A percentile compares a stretch with the other conserved stretches of the same genome.
These are phyloP conservation scores for Phyllotreta cruciferae DNA, from an alignment of 2,888 invertebrate genomes.

Conservation along the genomic window DNA sequence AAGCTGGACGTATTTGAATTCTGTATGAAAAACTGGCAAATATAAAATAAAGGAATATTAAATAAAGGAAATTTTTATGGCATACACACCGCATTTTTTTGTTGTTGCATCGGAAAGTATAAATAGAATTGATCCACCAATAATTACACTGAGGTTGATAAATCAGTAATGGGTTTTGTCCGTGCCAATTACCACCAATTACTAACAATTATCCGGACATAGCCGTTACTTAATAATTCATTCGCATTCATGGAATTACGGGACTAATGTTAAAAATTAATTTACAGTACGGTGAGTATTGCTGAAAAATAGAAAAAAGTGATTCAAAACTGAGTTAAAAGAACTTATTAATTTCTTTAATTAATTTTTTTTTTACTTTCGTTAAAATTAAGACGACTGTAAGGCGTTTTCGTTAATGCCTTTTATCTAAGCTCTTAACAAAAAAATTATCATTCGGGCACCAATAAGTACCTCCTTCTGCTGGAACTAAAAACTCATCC, in stretches of 20 bases:
- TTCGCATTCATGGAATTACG: slow-evolving; percentile 4
- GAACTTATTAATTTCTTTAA: too few species aligned
- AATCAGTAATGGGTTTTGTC: background rate
- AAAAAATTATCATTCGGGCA: background rate
- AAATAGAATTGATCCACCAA: slow-evolving; percentile 1
- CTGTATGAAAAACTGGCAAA: too few species aligned
- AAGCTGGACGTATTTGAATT: too few species aligned
- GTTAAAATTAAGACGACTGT: too few species aligned
- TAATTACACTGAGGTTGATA: background rate
- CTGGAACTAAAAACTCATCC: slow-evolving; percentile 14
- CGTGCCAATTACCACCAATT: background rate
- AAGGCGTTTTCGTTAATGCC: background rate
- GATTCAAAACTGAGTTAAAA: too few species aligned
- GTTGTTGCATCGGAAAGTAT: too few species aligned
- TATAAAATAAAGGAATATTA: too few species aligned
- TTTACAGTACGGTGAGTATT: background rate
- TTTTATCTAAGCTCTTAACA: slow-evolving; percentile 3
- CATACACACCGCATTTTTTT: too few species aligned
- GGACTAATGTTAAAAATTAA: slow-evolving; percentile 1
- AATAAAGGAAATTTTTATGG: too few species aligned
- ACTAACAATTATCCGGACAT: slow-evolving; percentile 1
- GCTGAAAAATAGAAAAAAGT: too few species aligned
- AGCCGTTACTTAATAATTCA: slow-evolving; percentile 2
- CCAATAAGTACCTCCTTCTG: slow-evolving; percentile 3
- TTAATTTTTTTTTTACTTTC: too few species aligned